phyloP scores from a whole-genome alignment of 1,140 invertebrate genomes.

The Nasonia vitripennis region DNA sequence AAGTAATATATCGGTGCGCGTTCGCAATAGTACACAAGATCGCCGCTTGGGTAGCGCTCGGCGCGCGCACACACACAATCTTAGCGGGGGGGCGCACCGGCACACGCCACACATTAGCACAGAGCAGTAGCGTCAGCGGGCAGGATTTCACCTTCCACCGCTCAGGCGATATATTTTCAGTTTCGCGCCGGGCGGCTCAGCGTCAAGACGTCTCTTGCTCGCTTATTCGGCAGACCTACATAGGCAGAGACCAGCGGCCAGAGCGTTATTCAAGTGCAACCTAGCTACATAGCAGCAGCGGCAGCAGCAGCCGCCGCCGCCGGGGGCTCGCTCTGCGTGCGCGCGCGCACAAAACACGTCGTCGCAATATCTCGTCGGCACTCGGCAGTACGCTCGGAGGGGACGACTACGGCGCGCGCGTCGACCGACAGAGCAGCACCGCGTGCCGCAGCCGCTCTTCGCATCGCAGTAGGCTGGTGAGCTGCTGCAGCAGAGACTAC shows the following conservation, averaged over 20 bases:
- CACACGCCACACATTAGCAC: no score
- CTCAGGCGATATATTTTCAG: slow-evolving; percentile 22
- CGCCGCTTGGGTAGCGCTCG: neutral
- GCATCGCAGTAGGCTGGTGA: neutral
- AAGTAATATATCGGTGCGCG: neutral
- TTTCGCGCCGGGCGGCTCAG: slow-evolving; percentile 49
- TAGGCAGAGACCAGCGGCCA: neutral
- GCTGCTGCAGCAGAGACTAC: no score
- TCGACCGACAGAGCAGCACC: neutral
- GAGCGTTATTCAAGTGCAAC: neutral
- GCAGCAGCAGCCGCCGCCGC: neutral
- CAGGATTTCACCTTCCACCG: slow-evolving; percentile 15
- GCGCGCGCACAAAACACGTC: slow-evolving; percentile 20
- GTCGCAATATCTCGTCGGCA: neutral
- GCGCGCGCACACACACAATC: slow-evolving; percentile 33
- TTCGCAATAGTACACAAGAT: neutral
- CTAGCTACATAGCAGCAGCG: neutral
- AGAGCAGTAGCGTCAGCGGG: neutral
- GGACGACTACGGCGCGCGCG: neutral
- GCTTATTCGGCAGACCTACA: neutral
- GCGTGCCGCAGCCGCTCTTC: neutral
- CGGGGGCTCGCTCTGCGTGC: slow-evolving; percentile 14
- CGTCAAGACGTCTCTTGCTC: neutral
- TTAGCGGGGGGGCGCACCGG: neutral
- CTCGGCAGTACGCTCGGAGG: neutral